A percentile compares a stretch with the other conserved stretches of the same genome.
These are phyloP conservation scores for Sarcophaga subvicina DNA, from an alignment of 2,888 invertebrate species.

Conservation along the genomic window DNA sequence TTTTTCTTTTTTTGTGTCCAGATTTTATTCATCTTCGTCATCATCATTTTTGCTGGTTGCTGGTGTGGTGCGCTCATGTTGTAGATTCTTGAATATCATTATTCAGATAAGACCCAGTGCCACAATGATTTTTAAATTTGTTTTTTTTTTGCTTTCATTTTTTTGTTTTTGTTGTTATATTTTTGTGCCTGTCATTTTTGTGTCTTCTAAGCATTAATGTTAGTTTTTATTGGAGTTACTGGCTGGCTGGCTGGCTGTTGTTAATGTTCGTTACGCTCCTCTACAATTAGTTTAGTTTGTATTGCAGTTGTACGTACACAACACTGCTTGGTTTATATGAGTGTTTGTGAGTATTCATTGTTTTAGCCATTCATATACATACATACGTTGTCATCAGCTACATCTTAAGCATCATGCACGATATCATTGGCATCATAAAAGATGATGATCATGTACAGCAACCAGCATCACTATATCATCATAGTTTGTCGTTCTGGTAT, in stretches of 20 bases:
- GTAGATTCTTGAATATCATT: constrained; percentile 72
- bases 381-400: not conserved
- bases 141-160: not conserved
- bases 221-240: constrained; percentile 16
- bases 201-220: constrained; percentile 65
- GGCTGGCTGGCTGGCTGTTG: constrained; percentile 26
- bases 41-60: constrained; percentile 48
- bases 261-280: constrained; percentile 22
- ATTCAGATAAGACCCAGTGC: constrained; percentile 70
- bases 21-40: constrained; percentile 55
- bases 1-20: not conserved
- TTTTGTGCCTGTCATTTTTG: constrained; percentile 57
- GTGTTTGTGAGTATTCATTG: constrained; percentile 7
- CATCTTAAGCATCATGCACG: constrained; percentile 28
- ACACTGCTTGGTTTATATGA: too few relatives aligned
- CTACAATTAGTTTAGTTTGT: constrained; percentile 60
- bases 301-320: constrained; percentile 9
- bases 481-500: constrained; percentile 50
- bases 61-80: constrained; percentile 40
- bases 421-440: constrained; percentile 5
- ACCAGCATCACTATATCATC: constrained; percentile 24
- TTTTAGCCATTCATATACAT: constrained; percentile 1
- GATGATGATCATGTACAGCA: not conserved
- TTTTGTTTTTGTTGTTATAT: constrained; percentile 46
- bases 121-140: constrained; percentile 42